A percentile compares a stretch with the other conserved stretches of the same genome.
These are phyloP conservation scores for Brachypteracias leptosomus DNA, from an alignment of 2,113 vertebrate species.

Conservation along the genomic window DNA sequence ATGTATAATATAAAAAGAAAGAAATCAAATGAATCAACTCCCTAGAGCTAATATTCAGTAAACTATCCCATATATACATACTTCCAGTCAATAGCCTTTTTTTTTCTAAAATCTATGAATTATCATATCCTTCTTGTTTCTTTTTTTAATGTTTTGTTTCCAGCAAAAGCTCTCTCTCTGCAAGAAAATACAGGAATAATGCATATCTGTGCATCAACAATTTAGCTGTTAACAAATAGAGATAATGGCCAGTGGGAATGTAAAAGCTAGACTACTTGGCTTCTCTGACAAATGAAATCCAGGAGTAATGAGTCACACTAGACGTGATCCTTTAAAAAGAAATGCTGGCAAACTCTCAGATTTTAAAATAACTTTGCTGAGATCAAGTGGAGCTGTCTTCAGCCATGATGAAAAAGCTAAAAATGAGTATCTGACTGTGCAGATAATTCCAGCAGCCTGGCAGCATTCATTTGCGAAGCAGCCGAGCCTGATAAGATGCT, in stretches of 20 bases:
- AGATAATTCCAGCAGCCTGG: constrained; percentile 51
- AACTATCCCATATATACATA: neutral
- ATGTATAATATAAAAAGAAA: neutral
- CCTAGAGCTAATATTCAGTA: neutral
- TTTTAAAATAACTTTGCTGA: constrained; percentile 71
- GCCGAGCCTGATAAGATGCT: constrained; percentile 33
- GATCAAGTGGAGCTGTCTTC: constrained; percentile 61
- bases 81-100: neutral
- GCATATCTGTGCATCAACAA: constrained; percentile 1
- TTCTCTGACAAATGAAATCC: constrained; percentile 68
- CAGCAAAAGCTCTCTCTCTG: neutral
- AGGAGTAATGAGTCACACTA: constrained; percentile 64
- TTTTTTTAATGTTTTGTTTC: neutral
- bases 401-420: constrained; percentile 57
- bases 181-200: constrained; percentile 52
- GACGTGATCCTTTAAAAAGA: constrained; percentile 67
- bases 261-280: constrained; percentile 39
- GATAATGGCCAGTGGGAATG: constrained; percentile 50
- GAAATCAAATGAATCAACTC: neutral
- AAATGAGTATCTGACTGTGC: constrained; percentile 50
- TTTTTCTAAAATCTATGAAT: neutral
- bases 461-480: neutral
- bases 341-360: constrained; percentile 62
- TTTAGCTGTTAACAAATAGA: constrained; percentile 66
- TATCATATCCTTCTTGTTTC: neutral